A percentile compares a stretch with the other conserved stretches of the same genome.
Evolutionary conservation across 2,888 invertebrate species (phyloP).

Genomic region (Chesias legatella): DNA sequence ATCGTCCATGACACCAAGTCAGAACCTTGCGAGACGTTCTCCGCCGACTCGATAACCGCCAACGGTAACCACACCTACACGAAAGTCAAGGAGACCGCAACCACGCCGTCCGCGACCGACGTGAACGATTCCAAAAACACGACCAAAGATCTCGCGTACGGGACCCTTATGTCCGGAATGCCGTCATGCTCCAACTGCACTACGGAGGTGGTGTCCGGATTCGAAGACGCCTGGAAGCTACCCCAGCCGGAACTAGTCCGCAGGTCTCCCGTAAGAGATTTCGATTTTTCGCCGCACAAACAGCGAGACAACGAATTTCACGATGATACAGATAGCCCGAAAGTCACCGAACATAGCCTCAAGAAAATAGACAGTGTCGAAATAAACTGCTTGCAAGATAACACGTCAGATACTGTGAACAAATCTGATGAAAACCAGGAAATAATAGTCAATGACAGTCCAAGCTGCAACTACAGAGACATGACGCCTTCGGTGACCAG

Average conservation of each 20-base stretch:
- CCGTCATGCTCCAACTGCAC: slow-evolving; percentile 68
- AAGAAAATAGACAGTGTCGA: slow-evolving; percentile 70
- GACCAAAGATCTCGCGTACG: slow-evolving; percentile 67
- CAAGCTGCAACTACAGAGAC: slow-evolving; percentile 45
- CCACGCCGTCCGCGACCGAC: slow-evolving; percentile 51
- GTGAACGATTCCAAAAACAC: slow-evolving; percentile 59
- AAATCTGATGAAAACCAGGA: slow-evolving; percentile 36
- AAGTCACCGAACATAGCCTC: slow-evolving; percentile 42
- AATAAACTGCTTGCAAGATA: slow-evolving; percentile 55
- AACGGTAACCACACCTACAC: slow-evolving; percentile 68
- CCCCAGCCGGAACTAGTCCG: slow-evolving; percentile 62
- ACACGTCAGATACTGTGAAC: slow-evolving; percentile 37
- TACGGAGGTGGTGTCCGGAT: slow-evolving; percentile 51
- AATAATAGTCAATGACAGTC: slow-evolving; percentile 40
- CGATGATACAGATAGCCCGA: slow-evolving; percentile 40
- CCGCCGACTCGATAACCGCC: slow-evolving; percentile 68
- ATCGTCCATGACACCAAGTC: slow-evolving; percentile 68
- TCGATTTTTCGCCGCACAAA: slow-evolving; percentile 46
- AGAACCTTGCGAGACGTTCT: slow-evolving; percentile 60
- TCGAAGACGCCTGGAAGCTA: slow-evolving; percentile 58
- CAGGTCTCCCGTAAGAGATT: slow-evolving; percentile 48
- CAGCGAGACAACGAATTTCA: slow-evolving; percentile 25
- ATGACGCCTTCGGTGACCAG: slow-evolving; percentile 62
- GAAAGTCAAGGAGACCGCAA: slow-evolving; percentile 54
- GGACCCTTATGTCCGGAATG: slow-evolving; percentile 58